These are phyloP conservation scores for Tetramorium bicarinatum DNA, from an alignment of 2,888 invertebrate genomes.

Conservation along the genomic window DNA sequence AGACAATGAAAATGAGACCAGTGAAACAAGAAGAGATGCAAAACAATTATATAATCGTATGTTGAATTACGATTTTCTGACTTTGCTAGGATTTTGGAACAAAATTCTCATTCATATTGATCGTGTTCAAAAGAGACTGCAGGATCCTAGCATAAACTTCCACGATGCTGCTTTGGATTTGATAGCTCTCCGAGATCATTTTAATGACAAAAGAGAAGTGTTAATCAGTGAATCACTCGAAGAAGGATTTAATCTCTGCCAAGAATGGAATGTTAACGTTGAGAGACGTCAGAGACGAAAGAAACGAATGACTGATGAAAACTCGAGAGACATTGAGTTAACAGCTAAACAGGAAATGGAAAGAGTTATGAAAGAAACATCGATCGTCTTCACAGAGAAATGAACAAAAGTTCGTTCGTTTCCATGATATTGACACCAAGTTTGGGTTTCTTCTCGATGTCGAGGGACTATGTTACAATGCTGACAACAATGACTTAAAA, in stretches of 20 bases:
- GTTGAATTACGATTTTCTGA: not conserved
- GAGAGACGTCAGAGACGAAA: not conserved
- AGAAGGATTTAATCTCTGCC: not conserved
- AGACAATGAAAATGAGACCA: not conserved
- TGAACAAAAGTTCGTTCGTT: not conserved
- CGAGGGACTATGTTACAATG: not conserved
- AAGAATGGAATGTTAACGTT: constrained; percentile 6
- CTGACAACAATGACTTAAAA: not conserved
- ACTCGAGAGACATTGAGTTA: not conserved
- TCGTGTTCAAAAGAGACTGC: not conserved
- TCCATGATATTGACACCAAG: not conserved
- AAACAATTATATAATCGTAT: not conserved
- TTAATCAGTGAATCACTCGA: not conserved
- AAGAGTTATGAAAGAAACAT: not conserved
- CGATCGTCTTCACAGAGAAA: constrained; percentile 3
- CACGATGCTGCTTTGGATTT: not conserved
- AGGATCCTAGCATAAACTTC: not conserved
- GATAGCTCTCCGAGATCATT: not conserved
- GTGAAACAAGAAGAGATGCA: not conserved
- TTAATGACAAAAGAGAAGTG: not conserved
- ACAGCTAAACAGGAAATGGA: not conserved
- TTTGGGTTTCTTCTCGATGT: not conserved
- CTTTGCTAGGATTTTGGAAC: constrained; percentile 1
- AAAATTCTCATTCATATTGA: not conserved
- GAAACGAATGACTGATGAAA: not conserved